Evolutionary conservation across 2,797 vertebrate genomes (phyloP).

Genomic region (Aldrovandia affinis): DNA sequence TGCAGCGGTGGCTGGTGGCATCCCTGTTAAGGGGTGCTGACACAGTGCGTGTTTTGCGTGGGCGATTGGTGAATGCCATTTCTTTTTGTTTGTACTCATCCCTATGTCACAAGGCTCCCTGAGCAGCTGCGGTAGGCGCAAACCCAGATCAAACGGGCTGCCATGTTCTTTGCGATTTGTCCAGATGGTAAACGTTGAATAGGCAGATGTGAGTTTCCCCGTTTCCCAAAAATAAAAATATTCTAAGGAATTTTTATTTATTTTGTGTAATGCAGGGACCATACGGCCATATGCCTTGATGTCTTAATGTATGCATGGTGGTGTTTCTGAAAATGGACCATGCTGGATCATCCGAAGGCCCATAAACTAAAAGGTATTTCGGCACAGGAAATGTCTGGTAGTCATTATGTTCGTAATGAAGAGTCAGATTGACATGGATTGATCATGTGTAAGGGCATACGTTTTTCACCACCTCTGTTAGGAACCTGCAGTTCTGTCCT

Average conservation of each 20-base stretch:
- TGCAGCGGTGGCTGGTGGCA: not conserved
- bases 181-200: not conserved
- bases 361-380: not conserved
- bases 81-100: not conserved
- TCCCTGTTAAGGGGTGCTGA: not conserved
- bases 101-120: not conserved
- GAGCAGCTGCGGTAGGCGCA: not conserved
- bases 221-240: not conserved
- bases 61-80: not conserved
- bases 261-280: not conserved
- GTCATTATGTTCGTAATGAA: too few relatives aligned
- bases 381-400: not conserved
- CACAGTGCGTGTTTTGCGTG: not conserved
- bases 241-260: not conserved
- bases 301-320: not conserved
- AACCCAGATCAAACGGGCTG: too few relatives aligned
- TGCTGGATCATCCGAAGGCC: too few relatives aligned
- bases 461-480: too few relatives aligned
- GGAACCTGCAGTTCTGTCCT: too few relatives aligned
- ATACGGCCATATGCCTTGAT: too few relatives aligned
- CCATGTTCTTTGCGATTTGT: not conserved
- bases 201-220: not conserved
- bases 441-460: too few relatives aligned
- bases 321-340: not conserved
- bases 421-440: too few relatives aligned